Percentiles rank a stretch among this genome's conserved stretches.
These are phyloP conservation scores for Drosophila pullipes DNA, from an alignment of 2,888 invertebrate genomes.

Conservation along the genomic window DNA sequence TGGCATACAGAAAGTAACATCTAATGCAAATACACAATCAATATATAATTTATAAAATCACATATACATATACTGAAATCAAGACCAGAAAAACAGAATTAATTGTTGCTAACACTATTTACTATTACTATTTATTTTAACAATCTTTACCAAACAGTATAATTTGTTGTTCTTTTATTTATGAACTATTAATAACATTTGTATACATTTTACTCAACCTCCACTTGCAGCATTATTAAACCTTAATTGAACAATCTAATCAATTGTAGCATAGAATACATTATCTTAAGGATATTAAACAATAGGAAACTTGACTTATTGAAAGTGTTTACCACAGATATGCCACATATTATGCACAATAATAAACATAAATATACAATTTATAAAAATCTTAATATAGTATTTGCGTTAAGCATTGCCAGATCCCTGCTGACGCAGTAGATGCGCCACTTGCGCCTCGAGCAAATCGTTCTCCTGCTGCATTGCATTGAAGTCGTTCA, in stretches of 20 bases:
- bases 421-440: constrained; percentile 35
- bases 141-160: not conserved
- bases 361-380: constrained; percentile 5
- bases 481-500: constrained; percentile 77
- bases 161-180: not conserved
- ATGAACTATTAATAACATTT: not conserved
- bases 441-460: constrained; percentile 65
- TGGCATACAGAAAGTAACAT: constrained; percentile 40
- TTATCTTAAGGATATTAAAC: not conserved
- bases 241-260: not conserved
- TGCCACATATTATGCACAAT: not conserved
- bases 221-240: not conserved
- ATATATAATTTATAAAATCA: not conserved
- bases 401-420: constrained; percentile 13
- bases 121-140: not conserved
- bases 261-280: not conserved
- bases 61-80: not conserved
- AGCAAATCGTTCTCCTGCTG: constrained; percentile 81
- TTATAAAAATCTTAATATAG: not conserved
- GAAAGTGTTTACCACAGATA: not conserved
- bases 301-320: not conserved
- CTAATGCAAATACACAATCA: not conserved
- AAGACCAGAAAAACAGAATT: not conserved
- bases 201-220: not conserved
- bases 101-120: not conserved